Conservation (phyloP, 30 jellyfish, hydroid and myxozoan species). For the Pseudorhiza aurosa region DNA sequence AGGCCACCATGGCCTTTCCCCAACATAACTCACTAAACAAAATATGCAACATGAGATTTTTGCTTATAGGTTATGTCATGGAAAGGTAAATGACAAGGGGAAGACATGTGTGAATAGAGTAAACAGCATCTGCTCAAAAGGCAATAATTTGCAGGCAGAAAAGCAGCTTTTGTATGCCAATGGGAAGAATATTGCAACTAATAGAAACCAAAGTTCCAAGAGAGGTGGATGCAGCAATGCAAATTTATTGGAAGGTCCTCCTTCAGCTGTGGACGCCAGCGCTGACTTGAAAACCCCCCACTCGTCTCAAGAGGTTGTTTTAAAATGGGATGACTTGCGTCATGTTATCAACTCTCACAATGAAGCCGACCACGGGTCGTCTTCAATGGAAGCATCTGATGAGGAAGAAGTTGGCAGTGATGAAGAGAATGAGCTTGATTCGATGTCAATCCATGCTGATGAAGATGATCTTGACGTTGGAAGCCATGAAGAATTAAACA, state of each 20-base stretch:
- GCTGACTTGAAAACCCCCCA: neutral
- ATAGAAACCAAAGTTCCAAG: too few species aligned
- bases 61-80: too few species aligned
- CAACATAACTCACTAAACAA: too few species aligned
- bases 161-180: too few species aligned
- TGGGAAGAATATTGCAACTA: too few species aligned
- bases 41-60: too few species aligned
- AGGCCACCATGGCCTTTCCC: too few species aligned
- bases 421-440: conserved; percentile 35
- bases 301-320: neutral
- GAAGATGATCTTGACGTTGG: conserved; percentile 55
- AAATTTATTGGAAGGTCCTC: neutral
- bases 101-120: too few species aligned
- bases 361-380: neutral
- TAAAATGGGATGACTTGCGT: neutral
- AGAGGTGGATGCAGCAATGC: too few species aligned
- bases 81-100: too few species aligned
- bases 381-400: neutral
- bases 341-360: neutral
- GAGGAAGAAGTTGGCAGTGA: neutral
- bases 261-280: neutral
- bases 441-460: conserved; percentile 80
- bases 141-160: too few species aligned
- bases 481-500: conserved; percentile 20
- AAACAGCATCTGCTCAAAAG: too few species aligned